Conservation (phyloP, 1,140 invertebrate species). For the Drosophila jambulina region DNA sequence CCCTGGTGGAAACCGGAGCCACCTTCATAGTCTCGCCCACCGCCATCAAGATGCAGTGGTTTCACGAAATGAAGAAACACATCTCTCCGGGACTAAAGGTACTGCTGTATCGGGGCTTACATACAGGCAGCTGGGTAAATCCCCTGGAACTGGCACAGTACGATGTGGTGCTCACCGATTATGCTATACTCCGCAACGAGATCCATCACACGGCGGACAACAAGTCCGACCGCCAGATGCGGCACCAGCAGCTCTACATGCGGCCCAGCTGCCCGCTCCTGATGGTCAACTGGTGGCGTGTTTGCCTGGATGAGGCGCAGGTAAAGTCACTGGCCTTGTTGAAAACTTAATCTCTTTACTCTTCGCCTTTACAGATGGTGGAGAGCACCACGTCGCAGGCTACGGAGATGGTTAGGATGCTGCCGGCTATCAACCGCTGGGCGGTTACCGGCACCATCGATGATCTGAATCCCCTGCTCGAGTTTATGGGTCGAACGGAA, state of each 20-base stretch:
- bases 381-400: constrained; percentile 86
- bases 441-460: constrained; percentile 90
- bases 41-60: constrained; percentile 90
- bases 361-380: constrained; percentile 87
- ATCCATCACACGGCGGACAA: constrained; percentile 85
- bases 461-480: constrained; percentile 90
- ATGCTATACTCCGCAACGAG: constrained; percentile 88
- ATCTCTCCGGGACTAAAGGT: constrained; percentile 85
- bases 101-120: constrained; percentile 87
- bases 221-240: constrained; percentile 52
- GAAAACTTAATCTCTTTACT: too few relatives aligned
- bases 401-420: constrained; percentile 87
- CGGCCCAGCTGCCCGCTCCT: constrained; percentile 87
- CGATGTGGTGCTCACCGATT: constrained; percentile 92
- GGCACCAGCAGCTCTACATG: constrained; percentile 63
- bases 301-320: constrained; percentile 93
- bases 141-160: constrained; percentile 88
- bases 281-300: constrained; percentile 91
- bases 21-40: constrained; percentile 92
- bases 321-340: not conserved
- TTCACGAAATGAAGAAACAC: constrained; percentile 90
- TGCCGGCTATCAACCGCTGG: constrained; percentile 90
- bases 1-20: constrained; percentile 86
- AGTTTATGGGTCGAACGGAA: constrained; percentile 87
- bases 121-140: constrained; percentile 88